Percentiles rank a stretch among this genome's conserved stretches.
Evolutionary conservation across 2,888 invertebrate species (phyloP).

Genomic region (Adelognathus sp.): DNA sequence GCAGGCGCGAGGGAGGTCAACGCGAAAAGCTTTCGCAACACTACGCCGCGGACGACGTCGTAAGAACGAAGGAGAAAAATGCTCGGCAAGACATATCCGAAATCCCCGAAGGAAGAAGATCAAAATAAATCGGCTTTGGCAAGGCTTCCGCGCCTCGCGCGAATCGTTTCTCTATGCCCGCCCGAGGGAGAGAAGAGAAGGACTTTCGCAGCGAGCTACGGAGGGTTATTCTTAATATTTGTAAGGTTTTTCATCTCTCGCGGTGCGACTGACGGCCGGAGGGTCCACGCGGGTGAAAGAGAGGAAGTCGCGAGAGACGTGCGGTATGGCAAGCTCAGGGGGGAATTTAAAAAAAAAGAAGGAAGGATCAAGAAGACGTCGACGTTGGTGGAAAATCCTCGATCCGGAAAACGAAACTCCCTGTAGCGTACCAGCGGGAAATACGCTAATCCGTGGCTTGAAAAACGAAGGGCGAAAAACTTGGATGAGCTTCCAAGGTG

Average conservation of each 20-base stretch:
- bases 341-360: slow-evolving; percentile 24
- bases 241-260: slow-evolving; percentile 75
- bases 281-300: slow-evolving; percentile 27
- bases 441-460: slow-evolving; percentile 75
- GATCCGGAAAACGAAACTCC: slow-evolving; percentile 15
- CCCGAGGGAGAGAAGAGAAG: slow-evolving; percentile 34
- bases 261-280: slow-evolving; percentile 43
- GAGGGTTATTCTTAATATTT: slow-evolving; percentile 78
- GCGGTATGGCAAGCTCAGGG: background rate
- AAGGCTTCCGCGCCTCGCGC: slow-evolving; percentile 69
- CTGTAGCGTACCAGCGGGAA: slow-evolving; percentile 61
- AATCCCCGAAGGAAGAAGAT: slow-evolving; percentile 71
- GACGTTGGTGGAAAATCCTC: slow-evolving; percentile 9
- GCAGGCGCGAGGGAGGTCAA: slow-evolving; percentile 42
- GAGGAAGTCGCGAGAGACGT: slow-evolving; percentile 13
- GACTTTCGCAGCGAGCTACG: slow-evolving; percentile 34
- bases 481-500: slow-evolving; percentile 66
- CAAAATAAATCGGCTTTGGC: slow-evolving; percentile 78
- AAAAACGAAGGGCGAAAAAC: slow-evolving; percentile 70
- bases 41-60: slow-evolving; percentile 36
- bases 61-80: slow-evolving; percentile 26
- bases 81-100: slow-evolving; percentile 62
- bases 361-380: background rate
- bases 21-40: slow-evolving; percentile 37
- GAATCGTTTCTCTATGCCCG: slow-evolving; percentile 44